Evolutionary conservation across 1,140 invertebrate genomes (phyloP), one percentile per base, ranked within the genome.

Genomic region (Hetaerina americana): DNA sequence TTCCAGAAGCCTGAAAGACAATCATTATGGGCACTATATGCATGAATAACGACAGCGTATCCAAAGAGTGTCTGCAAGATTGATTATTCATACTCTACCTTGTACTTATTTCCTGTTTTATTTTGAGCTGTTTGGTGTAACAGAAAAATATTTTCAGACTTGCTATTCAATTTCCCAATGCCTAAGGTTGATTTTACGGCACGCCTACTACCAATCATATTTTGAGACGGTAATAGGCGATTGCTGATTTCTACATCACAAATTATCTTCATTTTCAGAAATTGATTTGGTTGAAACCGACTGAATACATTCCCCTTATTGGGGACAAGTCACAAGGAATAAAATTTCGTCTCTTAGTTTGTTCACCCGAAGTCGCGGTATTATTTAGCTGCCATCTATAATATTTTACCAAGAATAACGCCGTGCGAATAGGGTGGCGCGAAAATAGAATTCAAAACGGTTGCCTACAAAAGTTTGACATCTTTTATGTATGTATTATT

Each of bases 21-120:
- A 71, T 70, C n/a, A 74, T 25, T 72, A 25, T n/a, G 49, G 5
- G 67, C 18, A 66, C n/a, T 66, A 72, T 18, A 15, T 5, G 5
- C n/a, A 28, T 73, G 15, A 22, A n/a, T n/a, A n/a, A n/a, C n/a
- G n/a, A n/a, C n/a, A n/a, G n/a, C n/a, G n/a, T n/a, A n/a, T n/a
- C n/a, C n/a, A n/a, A n/a, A n/a, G n/a, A n/a, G n/a, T n/a, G n/a
- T n/a, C n/a, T n/a, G n/a, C n/a, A n/a, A n/a, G n/a, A n/a, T n/a
- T n/a, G n/a, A n/a, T n/a, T n/a, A n/a, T n/a, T n/a, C n/a, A n/a
- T n/a, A n/a, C n/a, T 26, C 67, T 73, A 82, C 81, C 76, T 80
- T 87, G 74, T 91, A 92, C 74, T 88, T 89, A 0, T 78, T 85
- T 0, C 89, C 89, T 26, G 77, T 80, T 79, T 89, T 89, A 77